Conservation (phyloP, 2,113 vertebrate genomes). For the Chaetops frenatus region DNA sequence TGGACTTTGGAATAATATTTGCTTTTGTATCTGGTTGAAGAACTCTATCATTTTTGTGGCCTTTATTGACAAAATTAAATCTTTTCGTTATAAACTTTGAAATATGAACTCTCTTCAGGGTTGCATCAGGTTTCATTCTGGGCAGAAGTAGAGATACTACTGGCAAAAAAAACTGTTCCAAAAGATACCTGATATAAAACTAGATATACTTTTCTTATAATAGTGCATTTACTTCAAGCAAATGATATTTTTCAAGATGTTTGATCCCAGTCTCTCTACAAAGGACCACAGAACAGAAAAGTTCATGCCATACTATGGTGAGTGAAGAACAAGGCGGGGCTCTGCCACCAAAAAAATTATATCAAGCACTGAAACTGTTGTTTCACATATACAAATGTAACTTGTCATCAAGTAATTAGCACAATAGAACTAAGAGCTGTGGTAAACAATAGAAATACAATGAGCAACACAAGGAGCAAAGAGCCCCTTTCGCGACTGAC, state of each 20-base stretch:
- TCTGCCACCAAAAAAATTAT: neutral
- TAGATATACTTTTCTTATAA: neutral
- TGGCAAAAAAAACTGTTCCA: neutral
- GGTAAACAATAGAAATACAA: neutral
- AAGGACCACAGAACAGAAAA: neutral
- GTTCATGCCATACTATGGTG: neutral
- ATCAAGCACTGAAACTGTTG: neutral
- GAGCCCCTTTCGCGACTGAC: neutral
- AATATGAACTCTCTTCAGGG: neutral
- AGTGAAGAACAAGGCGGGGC: neutral
- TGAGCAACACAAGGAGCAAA: neutral
- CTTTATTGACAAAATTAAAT: neutral
- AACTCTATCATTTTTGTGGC: neutral
- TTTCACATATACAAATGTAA: neutral
- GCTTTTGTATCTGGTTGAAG: neutral
- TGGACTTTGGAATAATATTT: neutral
- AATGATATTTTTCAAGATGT: neutral
- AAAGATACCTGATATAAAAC: neutral
- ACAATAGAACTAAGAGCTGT: slow-evolving; percentile 5
- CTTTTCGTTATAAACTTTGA: neutral
- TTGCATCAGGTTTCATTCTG: neutral
- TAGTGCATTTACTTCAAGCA: neutral
- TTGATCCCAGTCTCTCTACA: neutral
- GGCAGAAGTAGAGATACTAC: neutral
- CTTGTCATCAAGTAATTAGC: neutral